Conservation (phyloP, 2,113 vertebrate species). For the Colinus virginianus region DNA sequence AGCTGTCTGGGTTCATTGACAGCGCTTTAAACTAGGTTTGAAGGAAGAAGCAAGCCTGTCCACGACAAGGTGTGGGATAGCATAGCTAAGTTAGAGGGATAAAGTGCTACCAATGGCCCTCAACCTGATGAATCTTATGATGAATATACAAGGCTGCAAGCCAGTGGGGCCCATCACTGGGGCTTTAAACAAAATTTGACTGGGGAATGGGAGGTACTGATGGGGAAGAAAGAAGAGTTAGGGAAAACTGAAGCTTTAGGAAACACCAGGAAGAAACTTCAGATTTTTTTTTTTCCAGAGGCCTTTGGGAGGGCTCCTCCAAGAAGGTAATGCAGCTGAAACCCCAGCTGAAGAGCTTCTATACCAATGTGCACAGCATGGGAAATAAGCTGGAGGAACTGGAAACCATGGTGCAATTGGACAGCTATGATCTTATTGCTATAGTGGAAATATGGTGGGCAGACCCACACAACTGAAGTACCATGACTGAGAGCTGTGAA, state of each 20-base stretch:
- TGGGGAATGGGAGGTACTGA: not conserved
- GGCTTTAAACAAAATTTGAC: not conserved
- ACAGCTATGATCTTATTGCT: not conserved
- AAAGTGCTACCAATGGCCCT: too few relatives aligned
- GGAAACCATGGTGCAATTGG: not conserved
- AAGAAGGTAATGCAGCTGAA: not conserved
- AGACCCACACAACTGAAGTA: not conserved
- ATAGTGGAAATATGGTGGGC: not conserved
- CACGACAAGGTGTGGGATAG: too few relatives aligned
- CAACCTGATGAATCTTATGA: too few relatives aligned
- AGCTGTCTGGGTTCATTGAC: too few relatives aligned
- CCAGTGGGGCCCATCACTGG: too few relatives aligned
- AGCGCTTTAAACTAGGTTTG: too few relatives aligned
- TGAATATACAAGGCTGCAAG: too few relatives aligned
- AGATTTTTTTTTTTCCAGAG: not conserved
- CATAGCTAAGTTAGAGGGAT: too few relatives aligned
- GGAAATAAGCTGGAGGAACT: not conserved
- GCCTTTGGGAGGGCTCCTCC: too few relatives aligned
- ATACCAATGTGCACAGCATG: not conserved
- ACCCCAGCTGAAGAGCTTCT: not conserved
- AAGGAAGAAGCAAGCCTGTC: too few relatives aligned
- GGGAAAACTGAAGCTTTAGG: not conserved
- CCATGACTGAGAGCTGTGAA: not conserved
- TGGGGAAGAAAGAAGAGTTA: not conserved
- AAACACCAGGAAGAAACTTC: too few relatives aligned